These are phyloP conservation scores for Meandrusa payeni DNA, from an alignment of 2,888 invertebrate genomes.

Conservation along the genomic window DNA sequence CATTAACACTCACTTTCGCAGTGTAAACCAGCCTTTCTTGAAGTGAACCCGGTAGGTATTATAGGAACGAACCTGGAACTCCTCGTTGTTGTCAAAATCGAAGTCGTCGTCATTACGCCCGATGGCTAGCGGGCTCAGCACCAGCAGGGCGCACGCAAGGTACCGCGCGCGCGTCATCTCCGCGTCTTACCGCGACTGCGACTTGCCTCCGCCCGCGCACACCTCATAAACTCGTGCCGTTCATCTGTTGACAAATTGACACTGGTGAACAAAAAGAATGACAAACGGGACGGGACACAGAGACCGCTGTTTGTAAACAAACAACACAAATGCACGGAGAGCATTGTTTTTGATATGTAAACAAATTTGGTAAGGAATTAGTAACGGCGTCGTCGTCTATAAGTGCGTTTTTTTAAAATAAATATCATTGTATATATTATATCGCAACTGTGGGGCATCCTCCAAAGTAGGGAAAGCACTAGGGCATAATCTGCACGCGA, in stretches of 20 bases:
- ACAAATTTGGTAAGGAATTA: too few relatives aligned
- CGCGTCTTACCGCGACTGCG: slow-evolving; percentile 34
- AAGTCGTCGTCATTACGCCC: slow-evolving; percentile 75
- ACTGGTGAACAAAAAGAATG: slow-evolving; percentile 25
- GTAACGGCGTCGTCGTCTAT: too few relatives aligned
- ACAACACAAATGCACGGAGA: too few relatives aligned
- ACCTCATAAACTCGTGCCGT: slow-evolving; percentile 68
- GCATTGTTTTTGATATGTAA: slow-evolving; percentile 1
- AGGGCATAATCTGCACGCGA: too few relatives aligned
- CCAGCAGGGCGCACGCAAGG: slow-evolving; percentile 59
- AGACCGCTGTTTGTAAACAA: slow-evolving; percentile 14
- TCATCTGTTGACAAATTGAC: slow-evolving; percentile 55
- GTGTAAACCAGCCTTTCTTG: too few relatives aligned
- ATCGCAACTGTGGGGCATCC: too few relatives aligned
- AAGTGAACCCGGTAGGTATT: not conserved
- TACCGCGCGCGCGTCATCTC: slow-evolving; percentile 60
- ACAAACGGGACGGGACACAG: not conserved
- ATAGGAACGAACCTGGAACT: slow-evolving; percentile 59
- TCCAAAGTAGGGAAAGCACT: too few relatives aligned
- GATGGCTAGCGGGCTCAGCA: slow-evolving; percentile 66
- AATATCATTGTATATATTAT: too few relatives aligned
- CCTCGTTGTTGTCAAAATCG: slow-evolving; percentile 73
- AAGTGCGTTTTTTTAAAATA: too few relatives aligned
- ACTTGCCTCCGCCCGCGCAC: slow-evolving; percentile 35
- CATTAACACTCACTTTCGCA: too few relatives aligned